Percentiles rank a stretch among this genome's conserved stretches.
Evolutionary conservation across 1,140 invertebrate genomes (phyloP).

Genomic region (Armadillidium nasatum): DNA sequence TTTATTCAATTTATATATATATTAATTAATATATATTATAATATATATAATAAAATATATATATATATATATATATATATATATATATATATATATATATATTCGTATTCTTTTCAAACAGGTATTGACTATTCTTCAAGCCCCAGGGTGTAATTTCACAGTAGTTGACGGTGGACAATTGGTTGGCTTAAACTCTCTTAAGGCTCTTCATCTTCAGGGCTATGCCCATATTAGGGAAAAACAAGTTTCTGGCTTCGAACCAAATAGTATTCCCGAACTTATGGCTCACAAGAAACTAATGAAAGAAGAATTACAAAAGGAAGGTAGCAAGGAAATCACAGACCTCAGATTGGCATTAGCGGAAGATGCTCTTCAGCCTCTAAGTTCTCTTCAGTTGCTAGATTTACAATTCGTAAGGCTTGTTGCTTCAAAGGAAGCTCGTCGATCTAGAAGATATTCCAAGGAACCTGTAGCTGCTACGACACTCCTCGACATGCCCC

Average conservation of each 20-base stretch:
- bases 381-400: conserved; percentile 30
- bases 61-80: too few relatives aligned
- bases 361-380: conserved; percentile 31
- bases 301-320: neutral
- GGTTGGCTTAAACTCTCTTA: conserved; percentile 18
- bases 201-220: conserved; percentile 38
- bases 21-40: too few relatives aligned
- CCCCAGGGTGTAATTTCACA: conserved; percentile 18
- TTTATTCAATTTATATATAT: too few relatives aligned
- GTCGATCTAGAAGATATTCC: conserved; percentile 25
- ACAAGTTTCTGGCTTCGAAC: conserved; percentile 35
- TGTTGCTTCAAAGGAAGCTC: conserved; percentile 28
- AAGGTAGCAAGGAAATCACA: conserved; percentile 16
- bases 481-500: conserved; percentile 35
- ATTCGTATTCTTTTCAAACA: conserved; percentile 10
- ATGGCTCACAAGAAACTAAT: conserved; percentile 30
- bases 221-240: conserved; percentile 19
- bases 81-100: too few relatives aligned
- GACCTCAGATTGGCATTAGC: conserved; percentile 31
- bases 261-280: conserved; percentile 32
- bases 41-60: too few relatives aligned
- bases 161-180: conserved; percentile 30
- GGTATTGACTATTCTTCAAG: conserved; percentile 35
- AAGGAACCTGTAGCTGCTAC: conserved; percentile 24
- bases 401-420: conserved; percentile 37